Evolutionary conservation across 2,113 vertebrate species (phyloP), one percentile per base, ranked within the genome.

Genomic region (Eonycteris spelaea): DNA sequence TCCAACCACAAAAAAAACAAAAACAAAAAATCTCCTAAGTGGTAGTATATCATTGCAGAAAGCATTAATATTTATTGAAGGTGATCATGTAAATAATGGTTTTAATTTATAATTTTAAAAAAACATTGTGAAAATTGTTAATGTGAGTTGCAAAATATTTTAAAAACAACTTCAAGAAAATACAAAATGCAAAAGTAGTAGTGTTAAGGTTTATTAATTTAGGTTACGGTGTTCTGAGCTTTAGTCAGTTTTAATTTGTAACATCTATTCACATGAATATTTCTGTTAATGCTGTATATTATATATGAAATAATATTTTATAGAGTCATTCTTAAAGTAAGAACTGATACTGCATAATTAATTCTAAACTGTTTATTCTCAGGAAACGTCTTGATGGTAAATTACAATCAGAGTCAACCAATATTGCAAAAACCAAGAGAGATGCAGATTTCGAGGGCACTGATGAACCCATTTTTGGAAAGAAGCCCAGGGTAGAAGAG

Each of bases 401-500:
- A 48, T 94, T 98, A 33, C 95, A 97, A 18, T 96, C 97, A 38
- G 97, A 97, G 26, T 94, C 89, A 9, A 26, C 91, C 26, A 96
- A 98, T 5, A 92, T 96, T 80, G 97, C 86, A 1, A 98, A 97
- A 78, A 35, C 15, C 13, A 99, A 99, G 96, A 98, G 99, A 86
- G 99, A 99, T 13, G 48, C 73, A 8, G 99, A 99, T 38, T 80
- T 96, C 2, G 98, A 99, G 28, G 97, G 93, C 21, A 96, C 97
- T 11, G 99, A 99, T 68, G 99, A 99, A 83, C 95, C 97, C 0
- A 63, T 98, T 94, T 98, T 99, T 55, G 99, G 97, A 71, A 99
- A 99, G 97, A 99, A 99, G 35, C 82, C 98, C 1, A 99, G 98
- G 78, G 77, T 99, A n/a, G 99, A 99, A 33, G 97, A 99, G 0